phyloP scores from a whole-genome alignment of 2,888 invertebrate species.

The Oasisia sp. region DNA sequence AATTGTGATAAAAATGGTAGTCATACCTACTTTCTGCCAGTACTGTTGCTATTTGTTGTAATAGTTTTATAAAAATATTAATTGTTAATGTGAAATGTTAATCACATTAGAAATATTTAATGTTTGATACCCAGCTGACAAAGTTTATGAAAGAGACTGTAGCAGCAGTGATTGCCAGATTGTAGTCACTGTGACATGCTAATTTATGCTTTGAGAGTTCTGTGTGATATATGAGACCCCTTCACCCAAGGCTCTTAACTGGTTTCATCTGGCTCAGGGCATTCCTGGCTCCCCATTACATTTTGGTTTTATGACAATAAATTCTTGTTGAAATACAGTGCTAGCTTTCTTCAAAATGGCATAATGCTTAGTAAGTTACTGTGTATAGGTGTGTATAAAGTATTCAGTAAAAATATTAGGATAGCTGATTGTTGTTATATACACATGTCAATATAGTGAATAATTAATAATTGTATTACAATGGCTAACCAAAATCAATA shows the following conservation, averaged over 20 bases:
- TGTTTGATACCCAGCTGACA: neutral
- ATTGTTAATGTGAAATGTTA: neutral
- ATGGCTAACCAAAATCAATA: no score
- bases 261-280: neutral
- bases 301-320: neutral
- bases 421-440: no score
- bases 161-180: neutral
- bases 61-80: neutral
- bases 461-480: no score
- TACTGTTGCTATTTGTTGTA: neutral
- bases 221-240: constrained; percentile 17
- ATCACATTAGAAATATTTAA: neutral
- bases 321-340: neutral
- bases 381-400: neutral
- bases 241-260: neutral
- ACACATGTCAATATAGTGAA: no score
- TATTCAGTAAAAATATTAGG: no score
- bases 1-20: neutral
- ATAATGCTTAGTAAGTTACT: neutral
- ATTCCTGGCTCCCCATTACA: neutral
- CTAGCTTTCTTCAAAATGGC: neutral
- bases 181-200: constrained; percentile 12
- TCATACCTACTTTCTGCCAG: neutral
- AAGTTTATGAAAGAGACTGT: neutral
- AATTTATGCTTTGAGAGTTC: constrained; percentile 17